A percentile compares a stretch with the other conserved stretches of the same genome.
These are phyloP conservation scores for Disparrhopalites patrizii DNA, from an alignment of 2,888 invertebrate species.

Conservation along the genomic window DNA sequence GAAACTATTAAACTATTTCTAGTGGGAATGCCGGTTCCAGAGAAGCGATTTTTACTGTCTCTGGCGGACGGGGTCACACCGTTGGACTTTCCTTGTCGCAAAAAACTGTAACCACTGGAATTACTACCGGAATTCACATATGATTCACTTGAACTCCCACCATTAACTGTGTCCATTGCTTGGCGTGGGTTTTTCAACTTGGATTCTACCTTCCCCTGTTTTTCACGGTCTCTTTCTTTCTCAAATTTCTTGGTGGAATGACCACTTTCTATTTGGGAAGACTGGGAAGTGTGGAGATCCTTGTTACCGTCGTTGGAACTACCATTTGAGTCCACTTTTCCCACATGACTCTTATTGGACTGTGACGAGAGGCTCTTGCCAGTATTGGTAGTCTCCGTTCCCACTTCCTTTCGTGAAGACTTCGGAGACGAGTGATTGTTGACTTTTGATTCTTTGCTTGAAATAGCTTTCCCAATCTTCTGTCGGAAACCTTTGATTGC, in stretches of 20 bases:
- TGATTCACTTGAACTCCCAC: not conserved
- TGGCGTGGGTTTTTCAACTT: conserved; percentile 20
- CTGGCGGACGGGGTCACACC: conserved; percentile 22
- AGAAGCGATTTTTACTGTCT: conserved; percentile 41
- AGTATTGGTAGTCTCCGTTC: not conserved
- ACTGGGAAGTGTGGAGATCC: not conserved
- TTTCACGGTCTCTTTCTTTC: conserved; percentile 22
- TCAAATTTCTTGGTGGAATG: conserved; percentile 9
- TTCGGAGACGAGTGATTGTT: conserved; percentile 27
- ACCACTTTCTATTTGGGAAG: conserved; percentile 10
- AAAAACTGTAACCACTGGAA: conserved; percentile 32
- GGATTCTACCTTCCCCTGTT: conserved; percentile 24
- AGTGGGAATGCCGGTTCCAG: conserved; percentile 45
- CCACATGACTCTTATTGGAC: conserved; percentile 23
- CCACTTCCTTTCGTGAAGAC: conserved; percentile 29
- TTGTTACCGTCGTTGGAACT: not conserved
- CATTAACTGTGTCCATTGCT: conserved; percentile 7
- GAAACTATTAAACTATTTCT: conserved; percentile 41
- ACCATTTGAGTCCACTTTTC: conserved; percentile 20
- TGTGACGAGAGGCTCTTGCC: conserved; percentile 13
- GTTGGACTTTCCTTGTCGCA: conserved; percentile 39
- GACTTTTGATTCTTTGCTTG: conserved; percentile 38
- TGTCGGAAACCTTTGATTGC: conserved; percentile 47
- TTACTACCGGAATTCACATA: not conserved
- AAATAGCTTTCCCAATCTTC: conserved; percentile 46